Evolutionary conservation across 2,888 invertebrate genomes (phyloP).

Genomic region (Idaea dimidiata): DNA sequence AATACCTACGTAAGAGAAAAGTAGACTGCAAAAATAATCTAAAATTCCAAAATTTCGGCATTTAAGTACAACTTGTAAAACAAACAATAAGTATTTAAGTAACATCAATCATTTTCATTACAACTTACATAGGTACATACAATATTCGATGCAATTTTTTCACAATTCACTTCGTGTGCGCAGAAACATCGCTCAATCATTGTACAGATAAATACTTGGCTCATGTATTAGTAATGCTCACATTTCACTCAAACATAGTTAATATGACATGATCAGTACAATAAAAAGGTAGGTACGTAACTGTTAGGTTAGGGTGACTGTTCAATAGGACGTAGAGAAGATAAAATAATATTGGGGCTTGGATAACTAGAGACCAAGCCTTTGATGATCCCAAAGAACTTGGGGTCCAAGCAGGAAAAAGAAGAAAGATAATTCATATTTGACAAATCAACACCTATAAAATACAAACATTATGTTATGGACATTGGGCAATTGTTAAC

Average conservation of each 20-base stretch:
- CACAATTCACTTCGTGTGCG: constrained; percentile 7
- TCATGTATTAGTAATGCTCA: constrained; percentile 65
- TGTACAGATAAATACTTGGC: constrained; percentile 59
- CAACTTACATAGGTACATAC: not conserved
- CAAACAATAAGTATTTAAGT: no score
- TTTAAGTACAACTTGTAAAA: no score
- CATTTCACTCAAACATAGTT: constrained; percentile 50
- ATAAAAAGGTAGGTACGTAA: constrained; percentile 57
- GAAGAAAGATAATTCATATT: no score
- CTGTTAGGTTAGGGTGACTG: constrained; percentile 23
- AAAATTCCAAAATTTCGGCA: no score
- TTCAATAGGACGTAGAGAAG: not conserved
- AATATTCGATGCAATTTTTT: constrained; percentile 4
- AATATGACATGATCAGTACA: constrained; percentile 49
- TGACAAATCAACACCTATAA: no score
- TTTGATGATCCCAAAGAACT: not conserved
- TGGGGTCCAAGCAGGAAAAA: no score
- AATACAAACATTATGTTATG: no score
- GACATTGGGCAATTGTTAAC: no score
- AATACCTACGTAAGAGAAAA: no score
- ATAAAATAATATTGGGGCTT: not conserved
- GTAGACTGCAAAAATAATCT: no score
- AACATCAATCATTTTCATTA: no score
- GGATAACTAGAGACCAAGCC: not conserved
- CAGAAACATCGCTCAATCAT: constrained; percentile 53